Evolutionary conservation across 2,113 vertebrate species (phyloP).

Genomic region (Alectura lathami): DNA sequence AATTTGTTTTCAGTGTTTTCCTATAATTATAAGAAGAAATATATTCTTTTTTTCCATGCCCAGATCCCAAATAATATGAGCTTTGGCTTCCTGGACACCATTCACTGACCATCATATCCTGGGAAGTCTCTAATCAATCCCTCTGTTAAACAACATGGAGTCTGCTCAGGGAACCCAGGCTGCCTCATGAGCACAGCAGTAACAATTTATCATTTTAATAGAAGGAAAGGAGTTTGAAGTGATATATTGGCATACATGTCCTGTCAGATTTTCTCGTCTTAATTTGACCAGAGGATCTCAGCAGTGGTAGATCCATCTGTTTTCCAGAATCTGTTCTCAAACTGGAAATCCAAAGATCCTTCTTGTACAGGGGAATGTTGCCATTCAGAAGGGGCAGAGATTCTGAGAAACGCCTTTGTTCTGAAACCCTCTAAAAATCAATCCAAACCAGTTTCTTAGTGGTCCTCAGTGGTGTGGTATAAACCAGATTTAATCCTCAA

Average conservation of each 20-base stretch:
- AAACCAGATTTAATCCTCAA: neutral
- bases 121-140: neutral
- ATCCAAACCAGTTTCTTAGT: slow-evolving; percentile 1
- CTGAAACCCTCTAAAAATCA: slow-evolving; percentile 36
- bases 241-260: neutral
- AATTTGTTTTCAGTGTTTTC: neutral
- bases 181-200: neutral
- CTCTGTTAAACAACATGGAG: neutral
- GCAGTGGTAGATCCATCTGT: neutral
- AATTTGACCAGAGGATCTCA: neutral
- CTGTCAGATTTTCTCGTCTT: neutral
- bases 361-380: neutral
- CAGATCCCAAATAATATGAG: neutral
- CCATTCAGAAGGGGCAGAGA: neutral
- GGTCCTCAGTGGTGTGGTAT: neutral
- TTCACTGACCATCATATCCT: neutral
- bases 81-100: neutral
- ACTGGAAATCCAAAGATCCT: neutral
- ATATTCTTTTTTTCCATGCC: neutral
- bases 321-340: neutral
- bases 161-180: neutral
- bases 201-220: neutral
- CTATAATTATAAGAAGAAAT: neutral
- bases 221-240: neutral
- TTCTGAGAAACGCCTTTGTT: slow-evolving; percentile 23